Conservation (phyloP, 1,140 invertebrate species). For the Drosophila setifemur region DNA sequence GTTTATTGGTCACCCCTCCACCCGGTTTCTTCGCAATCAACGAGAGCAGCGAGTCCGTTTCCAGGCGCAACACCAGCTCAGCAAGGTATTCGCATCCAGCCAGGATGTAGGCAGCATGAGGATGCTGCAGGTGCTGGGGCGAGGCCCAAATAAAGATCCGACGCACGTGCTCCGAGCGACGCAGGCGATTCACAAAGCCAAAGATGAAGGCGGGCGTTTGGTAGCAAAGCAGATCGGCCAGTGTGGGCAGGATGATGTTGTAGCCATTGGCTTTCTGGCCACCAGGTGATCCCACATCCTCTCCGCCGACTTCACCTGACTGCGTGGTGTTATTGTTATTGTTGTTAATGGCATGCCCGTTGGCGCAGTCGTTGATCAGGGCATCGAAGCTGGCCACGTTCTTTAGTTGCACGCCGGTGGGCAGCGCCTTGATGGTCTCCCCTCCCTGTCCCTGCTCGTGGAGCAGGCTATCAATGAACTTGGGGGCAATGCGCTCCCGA, state of each 20-base stretch:
- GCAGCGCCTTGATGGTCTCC: constrained; percentile 47
- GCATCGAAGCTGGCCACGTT: constrained; percentile 50
- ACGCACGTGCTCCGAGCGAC: constrained; percentile 55
- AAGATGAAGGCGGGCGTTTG: constrained; percentile 61
- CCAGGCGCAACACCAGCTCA: constrained; percentile 60
- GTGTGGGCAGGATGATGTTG: constrained; percentile 69
- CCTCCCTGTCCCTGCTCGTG: constrained; percentile 66
- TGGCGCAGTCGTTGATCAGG: constrained; percentile 43
- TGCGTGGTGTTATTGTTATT: constrained; percentile 26
- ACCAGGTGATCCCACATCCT: background rate
- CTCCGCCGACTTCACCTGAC: background rate
- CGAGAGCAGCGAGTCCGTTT: constrained; percentile 45
- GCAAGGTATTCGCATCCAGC: constrained; percentile 73
- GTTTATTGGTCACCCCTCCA: constrained; percentile 59
- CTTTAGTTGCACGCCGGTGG: constrained; percentile 48
- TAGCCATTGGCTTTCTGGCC: constrained; percentile 20
- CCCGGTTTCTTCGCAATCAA: constrained; percentile 59
- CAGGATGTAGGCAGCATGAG: constrained; percentile 52
- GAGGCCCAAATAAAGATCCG: constrained; percentile 73
- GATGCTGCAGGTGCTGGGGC: constrained; percentile 47
- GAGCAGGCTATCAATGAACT: constrained; percentile 63
- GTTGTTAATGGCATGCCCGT: constrained; percentile 20
- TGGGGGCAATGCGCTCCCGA: constrained; percentile 69
- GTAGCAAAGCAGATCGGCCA: constrained; percentile 68
- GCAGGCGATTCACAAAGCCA: constrained; percentile 57